Evolutionary conservation across 2,888 invertebrate genomes (phyloP), one percentile per base, ranked within the genome.

Genomic region (Drosophila atripex): DNA sequence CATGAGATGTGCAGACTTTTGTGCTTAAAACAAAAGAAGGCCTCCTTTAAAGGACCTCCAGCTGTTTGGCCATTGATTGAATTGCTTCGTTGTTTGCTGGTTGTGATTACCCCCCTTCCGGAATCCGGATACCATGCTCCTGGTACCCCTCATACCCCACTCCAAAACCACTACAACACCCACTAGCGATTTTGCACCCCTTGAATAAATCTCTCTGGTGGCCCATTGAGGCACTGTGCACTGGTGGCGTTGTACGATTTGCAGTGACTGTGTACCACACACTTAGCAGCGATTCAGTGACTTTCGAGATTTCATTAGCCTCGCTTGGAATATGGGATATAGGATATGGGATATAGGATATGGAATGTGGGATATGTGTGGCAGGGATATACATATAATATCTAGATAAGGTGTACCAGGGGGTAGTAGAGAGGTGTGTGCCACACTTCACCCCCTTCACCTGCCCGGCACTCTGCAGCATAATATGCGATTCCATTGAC

Each of bases 401-500:
- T 23, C 4, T 23, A 21, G 11, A 21, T 4, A 43, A 12, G 21
- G 12, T 28, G 28, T 28, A 28, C 7, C 7, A 7, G 9, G 28
- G 18, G 8, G 41, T 11, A 9, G 16, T 3, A 9, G n/a, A 8
- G n/a, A 16, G 41, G 41, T 16, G 41, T 1, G 3, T 41, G 8
- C 14, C 4, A 18, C n/a, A 41, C 18, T 6, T 16, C 41, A 12
- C 39, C 39, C 39, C 9, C 0, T 4, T 25, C 51, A 51, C 55
- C 45, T n/a, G 39, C 50, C 45, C 18, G 1, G 28, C 56, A 39
- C 50, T 32, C 28, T 46, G 35, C 57, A 30, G 45, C 57, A 66
- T 56, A 69, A 61, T 63, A 61, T 61, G 60, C 60, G 63, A 61
- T 35, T 68, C 56, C 65, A 69, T 68, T 66, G 69, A 51, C 45